Evolutionary conservation across 2,113 vertebrate genomes (phyloP), one percentile per base, ranked within the genome.

Genomic region (Brachionichthys hirsutus): DNA sequence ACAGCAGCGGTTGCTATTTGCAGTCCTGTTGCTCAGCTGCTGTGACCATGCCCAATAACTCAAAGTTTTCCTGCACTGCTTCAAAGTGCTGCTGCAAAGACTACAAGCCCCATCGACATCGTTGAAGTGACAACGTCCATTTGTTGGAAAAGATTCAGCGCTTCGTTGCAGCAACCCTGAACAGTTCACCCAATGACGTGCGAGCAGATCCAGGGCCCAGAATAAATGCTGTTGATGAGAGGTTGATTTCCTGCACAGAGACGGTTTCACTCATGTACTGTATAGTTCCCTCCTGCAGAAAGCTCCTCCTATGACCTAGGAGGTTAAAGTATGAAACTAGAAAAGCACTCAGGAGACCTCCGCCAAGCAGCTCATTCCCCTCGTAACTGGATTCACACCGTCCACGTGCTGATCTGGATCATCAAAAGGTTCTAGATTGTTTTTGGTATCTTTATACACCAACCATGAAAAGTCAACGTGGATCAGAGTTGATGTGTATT

Each of bases 1-100:
- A 89, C 73, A 80, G 75, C 83, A 80, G 68, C 56, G 73, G 85
- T 84, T 89, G 61, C 85, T 88, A 87, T 84, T 87, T 81, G 75
- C 67, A 67, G 81, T 60, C 0, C 59, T 56, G 70, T 81, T 87
- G 71, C 81, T 78, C 70, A 55, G 79, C 70, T 78, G 65, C 9
- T 73, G 55, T 52, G 62, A 63, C 58, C 76, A 64, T 53, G 54
- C 35, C 57, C 18, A 45, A 72, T 62, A 46, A 56, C 30, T 53
- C 57, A 71, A 87, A 78, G 71, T 85, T 78, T 80, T 77, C 60
- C 24, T 60, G 43, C 30, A 2, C 22, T 13, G 35, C 30, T 54
- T 59, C 60, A 44, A 44, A 17, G 22, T 42, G 2, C 40, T 16
- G 19, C 51, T 73, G 38, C n/a, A 47, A 59, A 69, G 76, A 6